Evolutionary conservation across 2,797 vertebrate species (phyloP).

Genomic region (Cryptoblepharus egeriae): DNA sequence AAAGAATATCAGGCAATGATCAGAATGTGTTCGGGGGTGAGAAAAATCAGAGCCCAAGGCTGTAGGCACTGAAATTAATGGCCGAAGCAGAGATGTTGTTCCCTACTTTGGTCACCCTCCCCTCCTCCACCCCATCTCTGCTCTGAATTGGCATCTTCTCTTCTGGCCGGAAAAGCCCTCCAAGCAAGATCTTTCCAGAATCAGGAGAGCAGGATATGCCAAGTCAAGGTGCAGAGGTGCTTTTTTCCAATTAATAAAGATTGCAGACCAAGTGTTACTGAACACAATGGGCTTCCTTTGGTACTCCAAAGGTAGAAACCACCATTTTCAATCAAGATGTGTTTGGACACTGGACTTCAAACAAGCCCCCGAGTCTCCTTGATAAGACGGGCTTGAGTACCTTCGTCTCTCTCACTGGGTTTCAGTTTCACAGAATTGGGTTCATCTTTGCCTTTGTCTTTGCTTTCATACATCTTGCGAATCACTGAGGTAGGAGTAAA

Average conservation of each 20-base stretch:
- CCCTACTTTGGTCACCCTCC: neutral
- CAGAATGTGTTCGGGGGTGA: neutral
- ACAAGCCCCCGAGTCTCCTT: conserved; percentile 47
- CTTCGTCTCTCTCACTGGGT: conserved; percentile 85
- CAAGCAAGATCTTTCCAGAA: neutral
- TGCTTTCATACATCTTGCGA: conserved; percentile 98
- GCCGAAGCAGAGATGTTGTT: neutral
- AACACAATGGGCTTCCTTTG: too few species aligned
- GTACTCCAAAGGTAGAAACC: too few species aligned
- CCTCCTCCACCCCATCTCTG: neutral
- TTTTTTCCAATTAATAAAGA: too few species aligned
- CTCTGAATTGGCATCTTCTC: neutral
- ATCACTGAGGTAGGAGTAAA: conserved; percentile 99
- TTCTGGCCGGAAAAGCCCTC: neutral
- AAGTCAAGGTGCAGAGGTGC: neutral
- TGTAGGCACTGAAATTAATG: too few species aligned
- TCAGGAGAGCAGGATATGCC: too few species aligned
- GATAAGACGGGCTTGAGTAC: conserved; percentile 85
- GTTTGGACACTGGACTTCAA: neutral
- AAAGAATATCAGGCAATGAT: conserved; percentile 60
- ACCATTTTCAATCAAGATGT: neutral
- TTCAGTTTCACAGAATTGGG: conserved; percentile 74
- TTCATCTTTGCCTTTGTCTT: conserved; percentile 95
- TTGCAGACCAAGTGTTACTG: too few species aligned
- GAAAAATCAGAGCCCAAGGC: neutral